These are phyloP conservation scores for Vespertilio murinus DNA, from an alignment of 2,797 vertebrate species.

Conservation along the genomic window DNA sequence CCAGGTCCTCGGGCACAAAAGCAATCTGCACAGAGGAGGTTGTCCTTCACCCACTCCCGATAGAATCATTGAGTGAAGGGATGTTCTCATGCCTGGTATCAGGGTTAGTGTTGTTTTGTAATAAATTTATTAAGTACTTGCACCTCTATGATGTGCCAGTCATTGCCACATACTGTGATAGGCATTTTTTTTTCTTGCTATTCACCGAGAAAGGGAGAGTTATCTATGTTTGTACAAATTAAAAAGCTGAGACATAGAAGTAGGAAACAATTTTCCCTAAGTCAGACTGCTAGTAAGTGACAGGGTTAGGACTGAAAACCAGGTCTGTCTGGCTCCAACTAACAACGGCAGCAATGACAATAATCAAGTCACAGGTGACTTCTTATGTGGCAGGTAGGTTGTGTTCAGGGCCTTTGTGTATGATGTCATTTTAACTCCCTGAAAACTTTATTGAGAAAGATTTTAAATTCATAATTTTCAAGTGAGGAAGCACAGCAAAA, in stretches of 20 bases:
- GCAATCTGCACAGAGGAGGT: background rate
- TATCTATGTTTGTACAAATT: background rate
- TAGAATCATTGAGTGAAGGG: background rate
- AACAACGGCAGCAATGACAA: background rate
- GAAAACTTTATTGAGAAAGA: background rate
- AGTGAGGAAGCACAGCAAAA: background rate
- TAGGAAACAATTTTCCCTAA: background rate
- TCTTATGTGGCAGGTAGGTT: background rate
- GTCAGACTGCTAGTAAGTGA: background rate
- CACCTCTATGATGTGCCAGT: background rate
- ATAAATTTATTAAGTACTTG: background rate
- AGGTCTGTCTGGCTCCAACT: background rate
- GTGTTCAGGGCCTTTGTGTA: background rate
- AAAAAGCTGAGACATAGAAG: background rate
- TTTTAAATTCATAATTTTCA: background rate
- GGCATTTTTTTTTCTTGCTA: background rate
- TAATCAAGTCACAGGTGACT: background rate
- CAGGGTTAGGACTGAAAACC: background rate
- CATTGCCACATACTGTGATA: background rate
- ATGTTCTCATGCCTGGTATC: background rate
- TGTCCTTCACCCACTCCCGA: background rate
- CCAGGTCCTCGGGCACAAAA: background rate
- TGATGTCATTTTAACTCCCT: background rate
- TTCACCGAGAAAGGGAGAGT: background rate
- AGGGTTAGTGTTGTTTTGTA: background rate